A percentile compares a stretch with the other conserved stretches of the same genome.
phyloP scores from a whole-genome alignment of 2,797 vertebrate genomes.

The Gallirallus australis region DNA sequence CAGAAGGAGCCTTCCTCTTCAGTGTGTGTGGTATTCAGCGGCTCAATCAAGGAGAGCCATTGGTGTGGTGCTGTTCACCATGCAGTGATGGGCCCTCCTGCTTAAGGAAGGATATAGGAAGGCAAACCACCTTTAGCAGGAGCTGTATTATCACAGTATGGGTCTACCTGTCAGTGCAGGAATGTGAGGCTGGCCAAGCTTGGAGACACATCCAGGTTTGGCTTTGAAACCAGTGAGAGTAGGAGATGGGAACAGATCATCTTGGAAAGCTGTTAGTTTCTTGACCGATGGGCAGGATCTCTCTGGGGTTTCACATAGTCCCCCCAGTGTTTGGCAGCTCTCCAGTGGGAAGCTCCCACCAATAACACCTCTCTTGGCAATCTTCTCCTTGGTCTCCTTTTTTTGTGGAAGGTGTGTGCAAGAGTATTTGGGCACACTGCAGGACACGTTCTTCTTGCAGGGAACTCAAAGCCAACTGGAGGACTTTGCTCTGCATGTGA shows the following conservation, averaged over 20 bases:
- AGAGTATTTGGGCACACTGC: accelerated
- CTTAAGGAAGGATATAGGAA: background rate
- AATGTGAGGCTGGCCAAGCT: accelerated
- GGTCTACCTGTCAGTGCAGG: background rate
- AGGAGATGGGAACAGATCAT: background rate
- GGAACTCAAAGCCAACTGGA: background rate
- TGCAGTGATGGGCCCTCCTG: background rate
- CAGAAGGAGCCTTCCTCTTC: background rate
- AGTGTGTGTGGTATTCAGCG: background rate
- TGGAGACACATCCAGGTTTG: background rate
- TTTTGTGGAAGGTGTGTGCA: background rate
- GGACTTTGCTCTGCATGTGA: background rate
- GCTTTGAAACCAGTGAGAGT: background rate
- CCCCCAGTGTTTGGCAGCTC: background rate
- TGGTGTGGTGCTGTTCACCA: background rate
- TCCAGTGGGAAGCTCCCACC: background rate
- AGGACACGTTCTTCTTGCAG: background rate
- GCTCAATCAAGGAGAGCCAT: background rate
- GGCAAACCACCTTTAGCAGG: background rate
- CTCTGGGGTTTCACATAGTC: background rate
- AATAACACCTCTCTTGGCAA: background rate
- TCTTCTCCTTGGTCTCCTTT: background rate
- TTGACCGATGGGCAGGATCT: background rate
- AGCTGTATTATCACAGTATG: accelerated
- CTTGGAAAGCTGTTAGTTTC: background rate